Evolutionary conservation across 2,888 invertebrate species (phyloP).

Genomic region (Drosophila monieri): DNA sequence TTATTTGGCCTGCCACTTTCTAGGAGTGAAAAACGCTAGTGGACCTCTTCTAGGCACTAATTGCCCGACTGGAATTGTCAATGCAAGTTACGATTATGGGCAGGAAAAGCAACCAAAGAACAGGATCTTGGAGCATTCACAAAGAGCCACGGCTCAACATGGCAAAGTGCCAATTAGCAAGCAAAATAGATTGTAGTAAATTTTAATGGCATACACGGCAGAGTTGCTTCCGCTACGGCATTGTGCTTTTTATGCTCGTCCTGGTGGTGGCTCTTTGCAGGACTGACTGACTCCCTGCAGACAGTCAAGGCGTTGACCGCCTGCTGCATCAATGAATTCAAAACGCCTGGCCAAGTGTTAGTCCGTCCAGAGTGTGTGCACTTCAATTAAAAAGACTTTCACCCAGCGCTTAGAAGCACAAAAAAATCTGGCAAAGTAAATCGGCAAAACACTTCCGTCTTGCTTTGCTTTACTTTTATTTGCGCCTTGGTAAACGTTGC

Average conservation of each 20-base stretch:
- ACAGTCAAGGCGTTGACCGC: slow-evolving; percentile 77
- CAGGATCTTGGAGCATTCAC: slow-evolving; percentile 34
- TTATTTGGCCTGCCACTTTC: not conserved
- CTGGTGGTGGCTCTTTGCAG: slow-evolving; percentile 33
- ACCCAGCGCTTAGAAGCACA: slow-evolving; percentile 59
- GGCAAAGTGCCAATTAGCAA: slow-evolving; percentile 79
- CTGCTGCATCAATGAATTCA: slow-evolving; percentile 76
- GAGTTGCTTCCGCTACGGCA: slow-evolving; percentile 39
- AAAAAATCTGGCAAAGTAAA: slow-evolving; percentile 43
- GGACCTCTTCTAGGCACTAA: slow-evolving; percentile 46
- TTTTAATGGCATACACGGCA: slow-evolving; percentile 75
- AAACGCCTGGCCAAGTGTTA: slow-evolving; percentile 54
- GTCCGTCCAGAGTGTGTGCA: slow-evolving; percentile 47
- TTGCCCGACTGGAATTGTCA: slow-evolving; percentile 51
- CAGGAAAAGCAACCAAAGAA: slow-evolving; percentile 33
- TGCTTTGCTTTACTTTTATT: slow-evolving; percentile 68
- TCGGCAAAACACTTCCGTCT: slow-evolving; percentile 72
- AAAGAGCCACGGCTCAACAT: slow-evolving; percentile 36
- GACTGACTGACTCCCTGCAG: slow-evolving; percentile 38
- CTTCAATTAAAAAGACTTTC: slow-evolving; percentile 83
- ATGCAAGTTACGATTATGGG: slow-evolving; percentile 74
- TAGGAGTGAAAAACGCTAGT: not conserved
- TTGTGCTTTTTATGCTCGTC: slow-evolving; percentile 28
- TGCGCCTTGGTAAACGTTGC: slow-evolving; percentile 72
- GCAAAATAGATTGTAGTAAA: slow-evolving; percentile 78